Conservation (phyloP, 2,797 vertebrate genomes). For the Lacerta viridis region DNA sequence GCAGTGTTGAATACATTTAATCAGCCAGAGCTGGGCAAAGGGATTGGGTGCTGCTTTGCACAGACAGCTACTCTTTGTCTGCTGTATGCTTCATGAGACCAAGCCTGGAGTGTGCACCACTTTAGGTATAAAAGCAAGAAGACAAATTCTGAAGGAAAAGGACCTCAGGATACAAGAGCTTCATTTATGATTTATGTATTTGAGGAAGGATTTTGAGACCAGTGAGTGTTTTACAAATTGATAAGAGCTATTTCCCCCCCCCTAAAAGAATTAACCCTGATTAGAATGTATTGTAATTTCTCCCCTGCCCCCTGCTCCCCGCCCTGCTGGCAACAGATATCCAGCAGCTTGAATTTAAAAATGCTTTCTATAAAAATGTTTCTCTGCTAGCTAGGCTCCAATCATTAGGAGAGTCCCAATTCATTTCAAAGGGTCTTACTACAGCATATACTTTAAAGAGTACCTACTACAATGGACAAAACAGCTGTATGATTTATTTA, state of each 20-base stretch:
- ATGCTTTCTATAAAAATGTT: constrained; percentile 53
- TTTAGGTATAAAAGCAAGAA: not conserved
- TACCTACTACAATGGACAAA: constrained; percentile 28
- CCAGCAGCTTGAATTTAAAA: constrained; percentile 48
- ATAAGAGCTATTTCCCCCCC: constrained; percentile 4
- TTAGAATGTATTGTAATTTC: constrained; percentile 40
- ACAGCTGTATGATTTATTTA: constrained; percentile 34
- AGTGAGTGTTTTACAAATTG: constrained; percentile 35
- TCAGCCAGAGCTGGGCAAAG: constrained; percentile 36
- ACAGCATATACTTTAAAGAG: constrained; percentile 14
- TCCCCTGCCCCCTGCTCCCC: not conserved
- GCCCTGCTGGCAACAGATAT: not conserved
- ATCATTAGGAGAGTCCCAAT: not conserved
- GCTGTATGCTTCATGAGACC: constrained; percentile 9
- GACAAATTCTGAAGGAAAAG: not conserved
- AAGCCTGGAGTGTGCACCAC: accelerated
- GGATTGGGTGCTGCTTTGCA: constrained; percentile 10
- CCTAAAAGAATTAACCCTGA: constrained; percentile 29
- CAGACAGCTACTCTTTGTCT: constrained; percentile 45
- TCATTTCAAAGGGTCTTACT: constrained; percentile 4
- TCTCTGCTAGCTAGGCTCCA: constrained; percentile 12
- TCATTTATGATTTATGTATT: constrained; percentile 49
- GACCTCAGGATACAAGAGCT: constrained; percentile 23
- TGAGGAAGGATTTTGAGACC: constrained; percentile 34
- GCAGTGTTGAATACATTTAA: constrained; percentile 40